phyloP scores from a whole-genome alignment of 2,888 invertebrate genomes.

The Stenurella melanura region DNA sequence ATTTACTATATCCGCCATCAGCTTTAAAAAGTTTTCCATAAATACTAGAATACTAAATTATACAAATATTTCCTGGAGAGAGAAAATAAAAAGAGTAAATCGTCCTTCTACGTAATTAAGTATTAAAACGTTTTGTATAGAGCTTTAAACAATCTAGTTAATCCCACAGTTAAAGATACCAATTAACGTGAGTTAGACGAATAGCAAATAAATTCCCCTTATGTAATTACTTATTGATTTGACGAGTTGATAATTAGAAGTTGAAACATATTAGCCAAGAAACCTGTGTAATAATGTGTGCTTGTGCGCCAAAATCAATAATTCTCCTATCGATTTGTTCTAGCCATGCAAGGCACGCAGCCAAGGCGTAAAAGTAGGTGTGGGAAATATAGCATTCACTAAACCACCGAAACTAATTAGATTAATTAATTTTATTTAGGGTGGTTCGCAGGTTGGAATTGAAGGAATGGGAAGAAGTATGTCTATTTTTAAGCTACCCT shows the following conservation, averaged over 20 bases:
- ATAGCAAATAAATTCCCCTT: background rate
- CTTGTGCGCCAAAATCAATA: slow-evolving; percentile 58
- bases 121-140: too few relatives aligned
- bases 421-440: slow-evolving; percentile 11
- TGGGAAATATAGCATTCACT: slow-evolving; percentile 34
- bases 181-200: too few relatives aligned
- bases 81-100: too few relatives aligned
- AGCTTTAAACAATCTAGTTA: too few relatives aligned
- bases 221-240: background rate
- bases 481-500: background rate
- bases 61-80: too few relatives aligned
- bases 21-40: too few relatives aligned
- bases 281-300: slow-evolving; percentile 46
- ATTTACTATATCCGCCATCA: too few relatives aligned
- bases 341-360: slow-evolving; percentile 46
- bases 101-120: too few relatives aligned
- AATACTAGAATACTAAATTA: too few relatives aligned
- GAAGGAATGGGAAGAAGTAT: background rate
- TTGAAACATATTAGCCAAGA: slow-evolving; percentile 22
- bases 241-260: slow-evolving; percentile 26
- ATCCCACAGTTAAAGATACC: too few relatives aligned
- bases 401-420: slow-evolving; percentile 18
- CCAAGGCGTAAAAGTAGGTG: slow-evolving; percentile 37
- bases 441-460: background rate
- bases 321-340: slow-evolving; percentile 55